These are phyloP conservation scores for Trichomycterus rosablanca DNA, from an alignment of 2,113 vertebrate species.

Conservation along the genomic window DNA sequence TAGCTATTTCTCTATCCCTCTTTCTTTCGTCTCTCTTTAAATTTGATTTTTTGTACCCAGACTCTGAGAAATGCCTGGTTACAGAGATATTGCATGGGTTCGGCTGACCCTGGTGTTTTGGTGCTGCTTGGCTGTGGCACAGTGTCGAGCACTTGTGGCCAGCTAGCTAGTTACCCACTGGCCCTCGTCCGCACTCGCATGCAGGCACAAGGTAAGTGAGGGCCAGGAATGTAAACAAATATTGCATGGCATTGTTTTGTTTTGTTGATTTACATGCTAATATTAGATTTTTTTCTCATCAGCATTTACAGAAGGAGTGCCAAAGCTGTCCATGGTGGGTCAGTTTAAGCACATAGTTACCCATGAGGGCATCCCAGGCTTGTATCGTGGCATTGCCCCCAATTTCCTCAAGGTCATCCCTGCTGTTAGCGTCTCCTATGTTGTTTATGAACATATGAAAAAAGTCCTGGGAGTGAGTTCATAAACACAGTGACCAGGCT, in stretches of 20 bases:
- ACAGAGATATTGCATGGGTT: constrained; percentile 74
- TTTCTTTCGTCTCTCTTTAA: neutral
- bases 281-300: too few species aligned
- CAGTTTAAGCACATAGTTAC: constrained; percentile 83
- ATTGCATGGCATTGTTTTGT: too few species aligned
- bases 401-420: constrained; percentile 96
- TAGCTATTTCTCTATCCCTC: neutral
- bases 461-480: constrained; percentile 76
- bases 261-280: too few species aligned
- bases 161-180: too few species aligned
- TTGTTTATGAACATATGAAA: constrained; percentile 93
- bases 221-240: too few species aligned
- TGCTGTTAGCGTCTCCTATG: constrained; percentile 94
- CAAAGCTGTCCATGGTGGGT: constrained; percentile 79
- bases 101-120: constrained; percentile 82
- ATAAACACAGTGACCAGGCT: too few species aligned
- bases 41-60: constrained; percentile 51
- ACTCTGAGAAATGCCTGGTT: constrained; percentile 85
- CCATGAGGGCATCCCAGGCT: constrained; percentile 79
- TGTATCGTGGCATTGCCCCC: constrained; percentile 88
- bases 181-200: constrained; percentile 87
- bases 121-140: constrained; percentile 85
- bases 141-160: constrained; percentile 85
- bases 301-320: constrained; percentile 74
- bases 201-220: constrained; percentile 91